Conservation (phyloP, 2,113 vertebrate genomes). For the Lates calcarifer region DNA sequence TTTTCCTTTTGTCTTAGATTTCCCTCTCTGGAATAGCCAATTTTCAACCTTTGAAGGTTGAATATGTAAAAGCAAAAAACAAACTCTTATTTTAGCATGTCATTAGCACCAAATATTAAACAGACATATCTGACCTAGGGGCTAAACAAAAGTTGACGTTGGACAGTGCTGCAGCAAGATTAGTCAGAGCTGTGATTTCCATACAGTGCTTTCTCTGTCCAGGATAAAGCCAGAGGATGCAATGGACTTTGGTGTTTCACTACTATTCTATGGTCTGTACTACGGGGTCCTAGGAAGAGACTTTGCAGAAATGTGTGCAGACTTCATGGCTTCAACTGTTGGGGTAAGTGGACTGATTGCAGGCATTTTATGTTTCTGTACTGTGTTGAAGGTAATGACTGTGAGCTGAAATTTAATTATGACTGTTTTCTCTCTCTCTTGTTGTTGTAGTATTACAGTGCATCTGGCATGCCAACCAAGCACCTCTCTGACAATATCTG, state of each 20-base stretch:
- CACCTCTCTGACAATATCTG: constrained; percentile 97
- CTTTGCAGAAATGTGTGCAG: constrained; percentile 99
- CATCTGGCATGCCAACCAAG: constrained; percentile 97
- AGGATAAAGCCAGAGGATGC: constrained; percentile 98
- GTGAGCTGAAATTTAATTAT: background rate
- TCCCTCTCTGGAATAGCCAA: background rate
- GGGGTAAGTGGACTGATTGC: constrained; percentile 85
- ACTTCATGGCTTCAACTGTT: constrained; percentile 98
- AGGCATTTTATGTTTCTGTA: background rate
- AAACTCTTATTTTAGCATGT: background rate
- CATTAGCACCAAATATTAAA: background rate
- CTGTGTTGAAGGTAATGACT: background rate
- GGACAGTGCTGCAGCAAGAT: background rate
- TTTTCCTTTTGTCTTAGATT: background rate
- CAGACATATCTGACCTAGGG: background rate
- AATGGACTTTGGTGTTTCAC: constrained; percentile 97
- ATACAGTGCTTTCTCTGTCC: constrained; percentile 23
- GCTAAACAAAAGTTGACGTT: background rate
- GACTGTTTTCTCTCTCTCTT: background rate
- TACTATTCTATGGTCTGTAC: constrained; percentile 98
- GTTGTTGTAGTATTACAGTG: constrained; percentile 91
- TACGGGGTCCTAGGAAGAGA: constrained; percentile 97
- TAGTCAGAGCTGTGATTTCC: background rate
- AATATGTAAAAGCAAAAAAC: background rate
- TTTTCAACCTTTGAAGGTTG: background rate